phyloP scores from a whole-genome alignment of 2,888 invertebrate species.

The Zygogramma bicolorata region DNA sequence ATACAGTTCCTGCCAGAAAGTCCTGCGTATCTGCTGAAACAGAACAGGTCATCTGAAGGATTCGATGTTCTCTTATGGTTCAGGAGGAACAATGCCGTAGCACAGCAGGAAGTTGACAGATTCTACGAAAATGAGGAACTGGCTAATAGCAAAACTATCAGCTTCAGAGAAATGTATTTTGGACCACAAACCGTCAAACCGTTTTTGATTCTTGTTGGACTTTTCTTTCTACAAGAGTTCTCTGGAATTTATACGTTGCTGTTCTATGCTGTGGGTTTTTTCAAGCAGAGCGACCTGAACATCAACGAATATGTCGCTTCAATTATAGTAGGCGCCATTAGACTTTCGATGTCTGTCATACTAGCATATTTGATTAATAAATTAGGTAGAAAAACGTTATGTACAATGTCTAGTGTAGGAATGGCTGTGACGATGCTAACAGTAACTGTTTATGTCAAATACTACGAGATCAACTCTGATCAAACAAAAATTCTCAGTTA shows the following conservation, averaged over 20 bases:
- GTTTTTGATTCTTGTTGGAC: constrained; percentile 73
- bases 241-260: constrained; percentile 81
- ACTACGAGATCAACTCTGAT: constrained; percentile 58
- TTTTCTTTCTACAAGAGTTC: constrained; percentile 80
- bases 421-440: constrained; percentile 74
- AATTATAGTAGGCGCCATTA: constrained; percentile 76
- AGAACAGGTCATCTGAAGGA: constrained; percentile 71
- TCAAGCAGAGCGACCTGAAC: constrained; percentile 75
- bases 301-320: constrained; percentile 76
- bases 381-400: constrained; percentile 74
- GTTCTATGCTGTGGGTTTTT: constrained; percentile 79
- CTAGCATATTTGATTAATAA: constrained; percentile 77
- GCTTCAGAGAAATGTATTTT: constrained; percentile 60
- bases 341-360: constrained; percentile 76
- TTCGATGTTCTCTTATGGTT: constrained; percentile 76
- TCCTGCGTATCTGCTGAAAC: constrained; percentile 75
- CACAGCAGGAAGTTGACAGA: constrained; percentile 74
- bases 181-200: constrained; percentile 75
- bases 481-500: constrained; percentile 58
- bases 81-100: constrained; percentile 72
- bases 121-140: constrained; percentile 39
- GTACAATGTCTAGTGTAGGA: constrained; percentile 75
- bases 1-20: constrained; percentile 78
- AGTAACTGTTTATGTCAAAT: constrained; percentile 60
- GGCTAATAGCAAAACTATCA: constrained; percentile 41